phyloP scores from a whole-genome alignment of 2,797 vertebrate species.

The Chiroxiphia lanceolata region DNA sequence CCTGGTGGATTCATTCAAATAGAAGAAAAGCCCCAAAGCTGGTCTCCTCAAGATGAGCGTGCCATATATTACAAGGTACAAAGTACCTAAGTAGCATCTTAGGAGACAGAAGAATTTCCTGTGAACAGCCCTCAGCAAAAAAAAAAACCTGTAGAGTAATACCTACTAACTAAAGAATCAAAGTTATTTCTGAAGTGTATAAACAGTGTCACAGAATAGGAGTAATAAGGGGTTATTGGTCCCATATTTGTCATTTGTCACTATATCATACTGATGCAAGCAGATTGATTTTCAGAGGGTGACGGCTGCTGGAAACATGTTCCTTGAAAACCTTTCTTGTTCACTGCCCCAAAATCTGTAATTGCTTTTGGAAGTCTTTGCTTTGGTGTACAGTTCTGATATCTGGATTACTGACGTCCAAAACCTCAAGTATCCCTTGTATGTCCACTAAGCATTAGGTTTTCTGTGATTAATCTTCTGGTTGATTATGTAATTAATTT shows the following conservation, averaged over 20 bases:
- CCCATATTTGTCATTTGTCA: not conserved
- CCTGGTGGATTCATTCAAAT: not conserved
- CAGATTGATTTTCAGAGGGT: not conserved
- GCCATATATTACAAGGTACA: not conserved
- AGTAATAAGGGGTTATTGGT: not conserved
- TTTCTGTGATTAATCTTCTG: not conserved
- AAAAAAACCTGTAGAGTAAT: not conserved
- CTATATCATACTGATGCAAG: not conserved
- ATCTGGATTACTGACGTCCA: not conserved
- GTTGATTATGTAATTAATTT: not conserved
- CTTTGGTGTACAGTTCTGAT: not conserved
- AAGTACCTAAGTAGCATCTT: not conserved
- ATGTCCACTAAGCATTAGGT: not conserved
- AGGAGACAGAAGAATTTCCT: not conserved
- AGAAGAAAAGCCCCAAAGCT: not conserved
- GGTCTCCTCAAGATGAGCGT: not conserved
- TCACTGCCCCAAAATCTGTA: not conserved
- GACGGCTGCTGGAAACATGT: not conserved
- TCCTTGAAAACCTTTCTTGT: not conserved
- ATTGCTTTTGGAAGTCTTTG: not conserved
- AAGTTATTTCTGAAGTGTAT: not conserved
- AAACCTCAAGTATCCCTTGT: not conserved
- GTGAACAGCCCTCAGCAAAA: not conserved
- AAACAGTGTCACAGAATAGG: not conserved
- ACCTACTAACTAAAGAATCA: not conserved